Evolutionary conservation across 2,888 invertebrate species (phyloP).

Genomic region (Teleogryllus oceanicus): DNA sequence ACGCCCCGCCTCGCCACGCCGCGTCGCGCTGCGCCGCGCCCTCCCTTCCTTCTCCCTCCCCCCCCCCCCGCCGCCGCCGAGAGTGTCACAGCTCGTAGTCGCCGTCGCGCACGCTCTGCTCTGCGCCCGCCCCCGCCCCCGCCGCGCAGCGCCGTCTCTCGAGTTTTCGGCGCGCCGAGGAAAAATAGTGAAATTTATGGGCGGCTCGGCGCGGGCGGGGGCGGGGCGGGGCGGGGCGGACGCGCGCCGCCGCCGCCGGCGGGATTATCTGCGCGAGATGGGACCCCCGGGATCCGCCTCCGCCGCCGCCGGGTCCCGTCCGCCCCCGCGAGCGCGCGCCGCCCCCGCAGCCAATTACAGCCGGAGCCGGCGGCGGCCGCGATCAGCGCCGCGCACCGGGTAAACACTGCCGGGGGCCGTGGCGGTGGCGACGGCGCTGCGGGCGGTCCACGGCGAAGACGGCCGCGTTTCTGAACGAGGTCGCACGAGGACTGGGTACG

Average conservation of each 20-base stretch:
- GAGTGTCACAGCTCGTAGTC: constrained; percentile 10
- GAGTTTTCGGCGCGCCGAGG: constrained; percentile 33
- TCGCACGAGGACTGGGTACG: too few species aligned
- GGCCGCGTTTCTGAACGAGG: too few species aligned
- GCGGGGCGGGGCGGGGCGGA: constrained; percentile 27
- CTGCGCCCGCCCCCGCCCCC: background rate
- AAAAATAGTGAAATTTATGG: constrained; percentile 38
- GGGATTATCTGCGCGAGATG: background rate
- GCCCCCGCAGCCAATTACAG: too few species aligned
- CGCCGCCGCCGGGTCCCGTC: background rate
- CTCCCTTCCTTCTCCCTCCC: background rate
- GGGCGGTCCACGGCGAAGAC: too few species aligned
- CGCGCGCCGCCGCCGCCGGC: background rate
- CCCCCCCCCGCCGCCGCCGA: background rate
- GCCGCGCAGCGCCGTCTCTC: background rate
- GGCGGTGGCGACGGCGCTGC: background rate
- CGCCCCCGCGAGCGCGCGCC: background rate
- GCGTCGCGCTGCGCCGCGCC: background rate
- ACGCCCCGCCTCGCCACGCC: background rate
- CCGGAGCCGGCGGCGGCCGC: background rate
- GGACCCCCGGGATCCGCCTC: background rate
- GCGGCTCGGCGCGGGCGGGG: constrained; percentile 20
- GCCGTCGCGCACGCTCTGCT: constrained; percentile 6
- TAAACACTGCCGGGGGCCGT: background rate
- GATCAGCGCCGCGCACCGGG: background rate